A percentile compares a stretch with the other conserved stretches of the same genome.
Evolutionary conservation across 2,113 vertebrate genomes (phyloP).

Genomic region (Tachycineta bicolor): DNA sequence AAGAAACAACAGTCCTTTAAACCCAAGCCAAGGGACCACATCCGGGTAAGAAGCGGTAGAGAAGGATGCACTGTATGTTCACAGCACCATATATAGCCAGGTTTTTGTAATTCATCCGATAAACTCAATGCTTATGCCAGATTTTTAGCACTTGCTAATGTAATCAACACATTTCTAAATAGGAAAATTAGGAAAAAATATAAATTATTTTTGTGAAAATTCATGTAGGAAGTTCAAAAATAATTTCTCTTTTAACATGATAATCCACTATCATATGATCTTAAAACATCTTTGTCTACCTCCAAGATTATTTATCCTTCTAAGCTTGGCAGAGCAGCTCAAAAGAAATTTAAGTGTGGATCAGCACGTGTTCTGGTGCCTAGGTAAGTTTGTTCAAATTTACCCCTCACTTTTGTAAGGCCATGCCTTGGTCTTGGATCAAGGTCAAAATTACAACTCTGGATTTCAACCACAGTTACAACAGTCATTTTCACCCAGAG

Average conservation of each 20-base stretch:
- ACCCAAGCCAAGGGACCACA: not conserved
- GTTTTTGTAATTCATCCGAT: not conserved
- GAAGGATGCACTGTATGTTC: not conserved
- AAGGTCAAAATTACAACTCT: not conserved
- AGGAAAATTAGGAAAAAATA: not conserved
- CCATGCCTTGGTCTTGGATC: fast-evolving
- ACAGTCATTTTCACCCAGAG: not conserved
- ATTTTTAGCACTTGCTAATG: not conserved
- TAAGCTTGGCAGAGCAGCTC: not conserved
- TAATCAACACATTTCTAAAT: not conserved
- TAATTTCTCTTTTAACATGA: not conserved
- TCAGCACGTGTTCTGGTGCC: not conserved
- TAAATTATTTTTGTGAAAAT: not conserved
- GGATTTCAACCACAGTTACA: not conserved
- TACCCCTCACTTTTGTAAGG: not conserved
- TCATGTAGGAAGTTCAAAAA: not conserved
- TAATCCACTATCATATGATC: not conserved
- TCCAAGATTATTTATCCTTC: not conserved
- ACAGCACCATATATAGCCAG: not conserved
- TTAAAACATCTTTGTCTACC: not conserved
- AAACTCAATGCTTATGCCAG: not conserved
- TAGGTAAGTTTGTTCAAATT: not conserved
- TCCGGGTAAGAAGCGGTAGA: not conserved
- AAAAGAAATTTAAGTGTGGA: not conserved
- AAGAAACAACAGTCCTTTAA: not conserved